Evolutionary conservation across 1,140 invertebrate species (phyloP).

Genomic region (Aphaenogaster rudis): DNA sequence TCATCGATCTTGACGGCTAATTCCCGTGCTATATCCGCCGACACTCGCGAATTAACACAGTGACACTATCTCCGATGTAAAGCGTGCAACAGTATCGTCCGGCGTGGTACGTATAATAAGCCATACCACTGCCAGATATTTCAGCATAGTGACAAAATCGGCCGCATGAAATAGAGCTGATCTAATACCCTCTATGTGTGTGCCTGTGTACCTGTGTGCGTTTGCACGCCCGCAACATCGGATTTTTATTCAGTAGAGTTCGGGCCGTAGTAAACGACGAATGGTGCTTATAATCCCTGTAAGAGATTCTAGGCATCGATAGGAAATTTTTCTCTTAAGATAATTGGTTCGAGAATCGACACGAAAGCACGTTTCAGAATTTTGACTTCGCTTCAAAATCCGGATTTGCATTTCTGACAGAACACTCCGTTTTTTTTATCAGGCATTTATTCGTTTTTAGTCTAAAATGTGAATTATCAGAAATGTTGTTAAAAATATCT

Average conservation of each 20-base stretch:
- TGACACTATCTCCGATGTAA: slow-evolving; percentile 25
- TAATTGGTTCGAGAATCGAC: not conserved
- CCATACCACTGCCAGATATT: slow-evolving; percentile 29
- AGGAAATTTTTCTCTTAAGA: not conserved
- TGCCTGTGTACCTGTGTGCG: not conserved
- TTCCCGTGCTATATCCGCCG: slow-evolving; percentile 19
- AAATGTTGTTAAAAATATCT: not conserved
- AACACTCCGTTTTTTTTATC: no score
- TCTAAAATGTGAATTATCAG: not conserved
- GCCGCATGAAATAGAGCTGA: slow-evolving; percentile 48
- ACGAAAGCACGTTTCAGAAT: not conserved
- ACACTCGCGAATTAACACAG: slow-evolving; percentile 31
- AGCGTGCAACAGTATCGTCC: slow-evolving; percentile 9
- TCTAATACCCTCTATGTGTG: slow-evolving; percentile 6
- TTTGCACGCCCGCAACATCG: slow-evolving; percentile 18
- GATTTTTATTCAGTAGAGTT: slow-evolving; percentile 48
- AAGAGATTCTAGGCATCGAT: not conserved
- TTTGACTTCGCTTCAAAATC: not conserved
- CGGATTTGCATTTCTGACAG: not conserved
- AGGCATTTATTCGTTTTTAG: not conserved
- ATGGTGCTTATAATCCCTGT: not conserved
- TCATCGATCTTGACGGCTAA: slow-evolving; percentile 35
- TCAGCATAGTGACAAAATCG: slow-evolving; percentile 39
- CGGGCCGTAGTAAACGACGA: slow-evolving; percentile 19
- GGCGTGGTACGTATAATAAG: slow-evolving; percentile 3